Evolutionary conservation across 2,888 invertebrate species (phyloP), one percentile per base, ranked within the genome.

Genomic region (Empis livida): DNA sequence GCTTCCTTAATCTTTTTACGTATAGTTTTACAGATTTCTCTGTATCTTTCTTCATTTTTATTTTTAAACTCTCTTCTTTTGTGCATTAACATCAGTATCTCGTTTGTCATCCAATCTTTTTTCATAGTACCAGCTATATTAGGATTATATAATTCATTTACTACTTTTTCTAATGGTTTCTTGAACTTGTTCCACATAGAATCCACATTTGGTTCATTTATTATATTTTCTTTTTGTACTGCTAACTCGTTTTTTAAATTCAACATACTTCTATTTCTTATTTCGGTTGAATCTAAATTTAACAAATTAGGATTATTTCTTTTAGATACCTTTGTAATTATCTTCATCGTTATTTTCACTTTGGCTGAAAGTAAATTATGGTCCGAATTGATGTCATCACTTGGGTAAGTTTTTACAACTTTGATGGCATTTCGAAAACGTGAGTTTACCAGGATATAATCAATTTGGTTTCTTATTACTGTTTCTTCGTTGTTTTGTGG

Each of bases 381-480:
- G 17, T 46, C 35, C 2, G 40, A 32, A n/a, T 31, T 4, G 1
- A 46, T 31, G 17, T 46, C 30, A 27, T 41, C 42, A 10, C 46
- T 40, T 11, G 40, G 41, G 13, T 27, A 46, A 1, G 46, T 31
- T 16, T 39, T 40, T 2, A 23, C 46, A 3, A 8, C 16, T 23
- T 38, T 46, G 2, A 46, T 20, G 3, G 32, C 10, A 27, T 40
- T 41, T 14, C 14, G 23, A 15, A 46, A 46, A 30, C 42, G 41
- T 16, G 30, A 37, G 13, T 31, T 41, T 11, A 40, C 14, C 5
- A 45, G n/a, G 11, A 45, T 45, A 11, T 39, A 39, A 15, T 45
- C 42, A 11, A 46, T 46, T 16, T 46, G 46, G 13, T 46, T 46
- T 37, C 32, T 37, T 9, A 45, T 32, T 9, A 46, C 14, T n/a